Evolutionary conservation across 2,113 vertebrate species (phyloP).

Genomic region (Silurus glanis): DNA sequence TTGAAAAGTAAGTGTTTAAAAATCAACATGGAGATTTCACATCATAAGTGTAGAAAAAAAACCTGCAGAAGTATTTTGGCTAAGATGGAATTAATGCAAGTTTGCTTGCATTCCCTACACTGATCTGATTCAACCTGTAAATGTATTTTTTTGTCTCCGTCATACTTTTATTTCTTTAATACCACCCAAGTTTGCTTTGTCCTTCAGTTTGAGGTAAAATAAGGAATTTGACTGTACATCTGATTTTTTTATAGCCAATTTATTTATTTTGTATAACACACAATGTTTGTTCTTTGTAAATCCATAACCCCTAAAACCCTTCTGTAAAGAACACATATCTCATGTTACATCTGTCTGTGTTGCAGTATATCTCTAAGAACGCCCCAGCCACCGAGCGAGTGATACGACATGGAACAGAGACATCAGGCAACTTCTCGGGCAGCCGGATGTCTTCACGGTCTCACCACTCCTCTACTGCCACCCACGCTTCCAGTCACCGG

Average conservation of each 20-base stretch:
- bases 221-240: background rate
- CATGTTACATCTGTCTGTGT: constrained; percentile 51
- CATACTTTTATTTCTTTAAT: background rate
- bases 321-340: background rate
- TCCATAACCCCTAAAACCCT: background rate
- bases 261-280: too few relatives aligned
- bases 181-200: background rate
- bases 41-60: background rate
- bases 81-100: background rate
- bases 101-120: background rate
- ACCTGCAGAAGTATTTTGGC: background rate
- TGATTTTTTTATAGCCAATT: background rate
- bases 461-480: constrained; percentile 92
- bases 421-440: constrained; percentile 86
- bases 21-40: background rate
- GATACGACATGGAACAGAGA: constrained; percentile 90
- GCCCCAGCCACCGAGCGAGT: constrained; percentile 89
- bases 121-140: background rate
- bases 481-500: constrained; percentile 91
- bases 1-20: background rate
- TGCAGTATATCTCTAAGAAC: constrained; percentile 91
- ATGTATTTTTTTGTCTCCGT: background rate
- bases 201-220: background rate
- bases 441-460: constrained; percentile 92
- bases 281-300: background rate